Conservation (phyloP, 2,888 invertebrate species). For the Masnerella sp. region DNA sequence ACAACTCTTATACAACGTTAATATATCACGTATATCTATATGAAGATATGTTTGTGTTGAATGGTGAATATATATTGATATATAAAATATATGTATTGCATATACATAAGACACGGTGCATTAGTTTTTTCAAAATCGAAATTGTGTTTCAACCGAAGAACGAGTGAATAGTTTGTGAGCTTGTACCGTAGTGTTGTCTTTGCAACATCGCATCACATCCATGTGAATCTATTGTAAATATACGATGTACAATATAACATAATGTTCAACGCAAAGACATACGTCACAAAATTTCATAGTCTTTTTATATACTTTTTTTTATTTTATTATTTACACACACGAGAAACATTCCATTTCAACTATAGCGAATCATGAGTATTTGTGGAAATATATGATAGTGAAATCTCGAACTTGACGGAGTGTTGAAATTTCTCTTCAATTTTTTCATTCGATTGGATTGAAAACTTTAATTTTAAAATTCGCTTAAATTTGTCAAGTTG, state of each 20-base stretch:
- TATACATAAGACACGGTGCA: conserved; percentile 37
- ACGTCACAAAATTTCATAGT: conserved; percentile 35
- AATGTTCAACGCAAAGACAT: conserved; percentile 37
- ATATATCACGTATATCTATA: conserved; percentile 30
- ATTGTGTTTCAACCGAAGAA: conserved; percentile 38
- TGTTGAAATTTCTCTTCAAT: background rate
- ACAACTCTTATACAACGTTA: too few species aligned
- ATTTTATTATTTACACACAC: conserved; percentile 22
- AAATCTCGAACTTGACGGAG: background rate
- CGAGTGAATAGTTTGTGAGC: conserved; percentile 45
- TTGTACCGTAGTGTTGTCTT: conserved; percentile 47
- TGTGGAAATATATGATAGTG: conserved; percentile 30
- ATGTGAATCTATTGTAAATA: conserved; percentile 58
- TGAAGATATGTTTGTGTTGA: conserved; percentile 29
- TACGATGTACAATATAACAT: conserved; percentile 46
- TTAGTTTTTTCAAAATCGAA: conserved; percentile 44
- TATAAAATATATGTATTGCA: conserved; percentile 38
- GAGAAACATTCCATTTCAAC: conserved; percentile 11
- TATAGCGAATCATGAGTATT: conserved; percentile 31
- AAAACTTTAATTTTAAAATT: too few species aligned
- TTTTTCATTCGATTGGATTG: too few species aligned
- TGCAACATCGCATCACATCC: conserved; percentile 44
- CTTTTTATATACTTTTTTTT: conserved; percentile 32
- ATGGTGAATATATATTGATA: conserved; percentile 33
- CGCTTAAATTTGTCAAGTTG: background rate